Conservation (phyloP, 2,888 invertebrate species). For the Caenorhabditis panamensis region DNA sequence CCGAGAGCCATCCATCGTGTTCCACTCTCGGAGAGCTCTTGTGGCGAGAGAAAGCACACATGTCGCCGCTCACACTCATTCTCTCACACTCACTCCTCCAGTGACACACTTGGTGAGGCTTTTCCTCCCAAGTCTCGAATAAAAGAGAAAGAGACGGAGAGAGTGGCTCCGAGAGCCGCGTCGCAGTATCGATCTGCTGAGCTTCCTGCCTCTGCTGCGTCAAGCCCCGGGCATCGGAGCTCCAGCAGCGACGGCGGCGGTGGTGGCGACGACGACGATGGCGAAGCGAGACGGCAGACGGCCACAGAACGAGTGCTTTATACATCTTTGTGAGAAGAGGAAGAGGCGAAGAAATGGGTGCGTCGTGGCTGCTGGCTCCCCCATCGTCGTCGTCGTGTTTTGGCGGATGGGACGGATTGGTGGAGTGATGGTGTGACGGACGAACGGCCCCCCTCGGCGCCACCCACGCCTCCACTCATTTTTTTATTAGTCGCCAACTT, state of each 20-base stretch:
- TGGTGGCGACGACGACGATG: constrained; percentile 24
- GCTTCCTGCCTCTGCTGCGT: constrained; percentile 56
- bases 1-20: constrained; percentile 22
- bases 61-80: constrained; percentile 34
- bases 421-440: constrained; percentile 60
- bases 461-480: constrained; percentile 28
- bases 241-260: constrained; percentile 30
- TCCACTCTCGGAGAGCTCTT: constrained; percentile 18
- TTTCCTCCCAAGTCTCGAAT: constrained; percentile 49
- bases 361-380: constrained; percentile 30
- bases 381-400: constrained; percentile 47
- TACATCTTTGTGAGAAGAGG: constrained; percentile 51
- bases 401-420: constrained; percentile 59
- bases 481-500: constrained; percentile 48
- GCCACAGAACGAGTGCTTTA: constrained; percentile 46
- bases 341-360: constrained; percentile 39
- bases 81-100: constrained; percentile 26
- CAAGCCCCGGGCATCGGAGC: constrained; percentile 45
- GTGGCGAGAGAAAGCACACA: constrained; percentile 43
- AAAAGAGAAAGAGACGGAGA: constrained; percentile 55
- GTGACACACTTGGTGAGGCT: constrained; percentile 50
- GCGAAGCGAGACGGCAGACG: constrained; percentile 54
- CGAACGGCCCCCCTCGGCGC: constrained; percentile 38
- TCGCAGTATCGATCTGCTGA: constrained; percentile 48
- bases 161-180: constrained; percentile 44